phyloP scores from a whole-genome alignment of 2,797 vertebrate species.

The Gymnocypris eckloni region DNA sequence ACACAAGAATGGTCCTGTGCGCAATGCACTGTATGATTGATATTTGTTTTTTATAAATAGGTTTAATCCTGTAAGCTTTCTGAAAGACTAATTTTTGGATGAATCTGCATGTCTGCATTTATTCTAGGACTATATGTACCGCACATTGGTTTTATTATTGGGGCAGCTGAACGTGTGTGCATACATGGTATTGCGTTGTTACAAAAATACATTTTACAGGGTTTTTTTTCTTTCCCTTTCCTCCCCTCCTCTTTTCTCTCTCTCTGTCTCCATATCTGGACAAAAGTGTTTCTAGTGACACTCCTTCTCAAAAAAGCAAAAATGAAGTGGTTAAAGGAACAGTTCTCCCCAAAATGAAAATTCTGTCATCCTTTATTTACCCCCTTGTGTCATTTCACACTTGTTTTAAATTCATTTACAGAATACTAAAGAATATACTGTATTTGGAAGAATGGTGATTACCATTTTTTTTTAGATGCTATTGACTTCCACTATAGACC shows the following conservation, averaged over 20 bases:
- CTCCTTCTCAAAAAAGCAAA: background rate
- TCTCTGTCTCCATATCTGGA: constrained; percentile 49
- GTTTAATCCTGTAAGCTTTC: background rate
- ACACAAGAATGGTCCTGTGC: background rate
- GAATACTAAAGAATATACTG: background rate
- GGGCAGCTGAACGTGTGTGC: constrained; percentile 73
- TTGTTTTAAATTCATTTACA: background rate
- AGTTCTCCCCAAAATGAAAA: background rate
- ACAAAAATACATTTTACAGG: constrained; percentile 21
- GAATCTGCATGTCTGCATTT: constrained; percentile 58
- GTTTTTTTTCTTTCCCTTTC: constrained; percentile 4
- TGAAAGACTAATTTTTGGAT: background rate
- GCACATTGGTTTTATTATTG: constrained; percentile 74
- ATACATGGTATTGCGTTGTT: constrained; percentile 57
- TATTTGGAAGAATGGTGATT: background rate
- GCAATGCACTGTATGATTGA: background rate
- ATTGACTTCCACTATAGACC: background rate
- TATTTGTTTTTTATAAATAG: background rate
- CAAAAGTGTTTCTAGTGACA: constrained; percentile 57
- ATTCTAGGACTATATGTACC: constrained; percentile 71
- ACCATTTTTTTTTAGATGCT: background rate
- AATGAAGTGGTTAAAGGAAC: background rate
- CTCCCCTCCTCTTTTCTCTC: constrained; percentile 31
- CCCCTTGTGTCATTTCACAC: background rate
- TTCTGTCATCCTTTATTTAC: background rate